These are phyloP conservation scores for Pitta sordida DNA, from an alignment of 2,113 vertebrate species.

Conservation along the genomic window DNA sequence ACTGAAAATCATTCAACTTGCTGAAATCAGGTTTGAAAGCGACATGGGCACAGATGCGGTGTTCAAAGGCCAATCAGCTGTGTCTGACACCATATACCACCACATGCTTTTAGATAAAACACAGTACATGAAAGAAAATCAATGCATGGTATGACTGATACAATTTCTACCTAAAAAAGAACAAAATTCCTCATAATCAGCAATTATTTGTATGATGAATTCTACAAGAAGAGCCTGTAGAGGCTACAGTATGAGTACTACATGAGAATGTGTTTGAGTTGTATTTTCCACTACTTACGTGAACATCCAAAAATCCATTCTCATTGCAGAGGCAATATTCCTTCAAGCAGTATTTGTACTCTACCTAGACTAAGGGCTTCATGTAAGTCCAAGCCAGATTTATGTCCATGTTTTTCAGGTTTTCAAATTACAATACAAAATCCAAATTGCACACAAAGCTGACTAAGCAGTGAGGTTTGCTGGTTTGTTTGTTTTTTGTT, in stretches of 20 bases:
- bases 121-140: constrained; percentile 30
- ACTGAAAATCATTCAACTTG: constrained; percentile 40
- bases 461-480: neutral
- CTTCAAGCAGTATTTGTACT: neutral
- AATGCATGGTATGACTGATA: neutral
- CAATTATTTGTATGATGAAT: neutral
- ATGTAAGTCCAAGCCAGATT: neutral
- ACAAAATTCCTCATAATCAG: neutral
- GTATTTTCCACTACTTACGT: neutral
- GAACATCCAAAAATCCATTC: neutral
- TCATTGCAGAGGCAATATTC: neutral
- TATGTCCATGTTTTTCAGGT: neutral
- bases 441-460: neutral
- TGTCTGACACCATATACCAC: constrained; percentile 43
- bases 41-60: constrained; percentile 50
- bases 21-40: constrained; percentile 39
- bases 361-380: neutral
- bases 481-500: neutral
- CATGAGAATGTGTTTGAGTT: neutral
- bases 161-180: constrained; percentile 3
- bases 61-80: constrained; percentile 64
- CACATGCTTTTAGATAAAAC: constrained; percentile 53
- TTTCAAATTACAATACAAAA: neutral
- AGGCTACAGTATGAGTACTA: neutral
- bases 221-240: neutral